Percentiles rank a stretch among this genome's conserved stretches.
phyloP scores from a whole-genome alignment of 2,113 vertebrate genomes.

The Gallinago paraguaiae region DNA sequence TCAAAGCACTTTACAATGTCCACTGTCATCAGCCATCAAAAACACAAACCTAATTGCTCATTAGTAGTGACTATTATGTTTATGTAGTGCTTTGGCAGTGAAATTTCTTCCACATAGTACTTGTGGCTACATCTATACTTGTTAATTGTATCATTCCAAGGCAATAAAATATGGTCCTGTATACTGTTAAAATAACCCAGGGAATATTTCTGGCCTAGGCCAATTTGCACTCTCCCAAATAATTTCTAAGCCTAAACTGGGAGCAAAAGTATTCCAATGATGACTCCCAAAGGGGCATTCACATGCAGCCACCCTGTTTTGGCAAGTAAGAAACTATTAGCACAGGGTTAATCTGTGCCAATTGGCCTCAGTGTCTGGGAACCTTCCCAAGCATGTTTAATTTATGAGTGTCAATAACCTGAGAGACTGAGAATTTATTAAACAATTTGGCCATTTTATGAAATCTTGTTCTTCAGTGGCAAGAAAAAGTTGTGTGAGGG shows the following conservation, averaged over 20 bases:
- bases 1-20: not conserved
- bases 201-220: not conserved
- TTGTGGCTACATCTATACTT: not conserved
- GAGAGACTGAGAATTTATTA: not conserved
- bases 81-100: not conserved
- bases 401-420: not conserved
- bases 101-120: not conserved
- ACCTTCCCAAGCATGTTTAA: not conserved
- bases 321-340: not conserved
- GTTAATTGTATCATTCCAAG: not conserved
- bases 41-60: not conserved
- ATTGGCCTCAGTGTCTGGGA: not conserved
- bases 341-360: not conserved
- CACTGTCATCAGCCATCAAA: constrained; percentile 22
- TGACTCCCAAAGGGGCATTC: not conserved
- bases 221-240: not conserved
- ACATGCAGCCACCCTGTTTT: not conserved
- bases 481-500: not conserved
- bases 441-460: not conserved
- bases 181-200: not conserved
- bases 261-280: not conserved
- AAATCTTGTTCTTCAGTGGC: not conserved
- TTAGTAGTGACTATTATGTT: not conserved
- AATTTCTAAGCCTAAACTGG: not conserved
- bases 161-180: not conserved